Percentiles rank a stretch among this genome's conserved stretches.
phyloP scores from a whole-genome alignment of 2,797 vertebrate species.

The Crocidura indochinensis region DNA sequence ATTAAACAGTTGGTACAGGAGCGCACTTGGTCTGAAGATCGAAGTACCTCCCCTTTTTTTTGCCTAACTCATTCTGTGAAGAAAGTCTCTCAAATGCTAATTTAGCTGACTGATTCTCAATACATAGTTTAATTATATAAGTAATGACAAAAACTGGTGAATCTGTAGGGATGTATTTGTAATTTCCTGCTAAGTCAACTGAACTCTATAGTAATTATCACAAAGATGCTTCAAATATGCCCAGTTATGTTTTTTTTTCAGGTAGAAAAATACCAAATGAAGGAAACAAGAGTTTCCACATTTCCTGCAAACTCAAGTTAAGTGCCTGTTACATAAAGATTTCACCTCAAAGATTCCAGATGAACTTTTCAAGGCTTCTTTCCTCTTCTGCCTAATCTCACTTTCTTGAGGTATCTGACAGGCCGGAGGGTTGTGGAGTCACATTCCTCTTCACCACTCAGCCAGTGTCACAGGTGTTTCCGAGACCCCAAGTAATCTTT shows the following conservation, averaged over 20 bases:
- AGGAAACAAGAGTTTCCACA: not conserved
- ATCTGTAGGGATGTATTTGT: not conserved
- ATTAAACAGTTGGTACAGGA: not conserved
- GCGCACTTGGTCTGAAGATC: not conserved
- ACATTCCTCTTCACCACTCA: not conserved
- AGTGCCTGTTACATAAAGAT: not conserved
- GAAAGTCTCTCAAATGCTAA: not conserved
- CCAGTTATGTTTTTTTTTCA: not conserved
- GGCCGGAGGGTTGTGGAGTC: not conserved
- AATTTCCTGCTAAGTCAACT: slow-evolving; percentile 25
- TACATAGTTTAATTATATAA: not conserved
- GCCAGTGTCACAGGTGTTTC: not conserved
- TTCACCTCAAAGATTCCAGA: not conserved
- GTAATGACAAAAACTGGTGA: not conserved
- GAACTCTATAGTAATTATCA: slow-evolving; percentile 4
- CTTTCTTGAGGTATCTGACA: not conserved
- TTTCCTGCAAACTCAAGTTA: not conserved
- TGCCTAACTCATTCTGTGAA: not conserved
- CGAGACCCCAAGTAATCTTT: not conserved
- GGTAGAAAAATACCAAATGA: slow-evolving; percentile 42
- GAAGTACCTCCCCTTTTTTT: slow-evolving; percentile 1
- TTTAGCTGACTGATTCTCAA: slow-evolving; percentile 14
- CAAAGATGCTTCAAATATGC: slow-evolving; percentile 2
- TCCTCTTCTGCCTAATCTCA: not conserved
- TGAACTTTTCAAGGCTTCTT: not conserved